These are phyloP conservation scores for Pygathrix nemaeus DNA, from an alignment of 2,113 vertebrate species.

Conservation along the genomic window DNA sequence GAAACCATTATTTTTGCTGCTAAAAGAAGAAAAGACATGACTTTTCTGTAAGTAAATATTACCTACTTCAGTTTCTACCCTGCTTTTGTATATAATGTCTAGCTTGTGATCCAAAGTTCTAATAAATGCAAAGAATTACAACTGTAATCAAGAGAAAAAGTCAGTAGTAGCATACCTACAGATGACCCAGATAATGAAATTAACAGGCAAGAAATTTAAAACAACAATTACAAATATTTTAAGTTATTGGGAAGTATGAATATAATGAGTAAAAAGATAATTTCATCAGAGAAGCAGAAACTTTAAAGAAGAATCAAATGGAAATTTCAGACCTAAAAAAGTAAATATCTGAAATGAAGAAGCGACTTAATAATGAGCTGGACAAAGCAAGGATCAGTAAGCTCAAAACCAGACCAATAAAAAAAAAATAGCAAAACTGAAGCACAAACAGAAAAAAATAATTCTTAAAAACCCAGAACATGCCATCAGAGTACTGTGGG, in stretches of 20 bases:
- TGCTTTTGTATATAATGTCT: not conserved
- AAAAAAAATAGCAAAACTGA: conserved; percentile 28
- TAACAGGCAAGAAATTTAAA: not conserved
- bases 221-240: not conserved
- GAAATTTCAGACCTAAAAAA: not conserved
- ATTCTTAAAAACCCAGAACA: not conserved
- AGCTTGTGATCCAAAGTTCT: not conserved
- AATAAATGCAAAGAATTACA: not conserved
- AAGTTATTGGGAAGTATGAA: not conserved
- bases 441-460: not conserved
- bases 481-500: not conserved
- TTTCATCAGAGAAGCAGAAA: not conserved
- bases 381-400: not conserved
- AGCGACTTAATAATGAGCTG: not conserved
- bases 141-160: not conserved
- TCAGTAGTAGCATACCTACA: not conserved
- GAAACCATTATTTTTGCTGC: not conserved
- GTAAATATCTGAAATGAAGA: conserved; percentile 9
- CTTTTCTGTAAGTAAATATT: not conserved
- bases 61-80: not conserved
- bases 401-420: not conserved
- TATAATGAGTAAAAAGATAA: not conserved
- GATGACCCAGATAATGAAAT: not conserved
- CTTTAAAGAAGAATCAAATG: not conserved
- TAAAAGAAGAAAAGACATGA: not conserved